Base-by-base conservation (phyloP, 2,888 invertebrate genomes). In the Pelosia muscerda region DNA sequence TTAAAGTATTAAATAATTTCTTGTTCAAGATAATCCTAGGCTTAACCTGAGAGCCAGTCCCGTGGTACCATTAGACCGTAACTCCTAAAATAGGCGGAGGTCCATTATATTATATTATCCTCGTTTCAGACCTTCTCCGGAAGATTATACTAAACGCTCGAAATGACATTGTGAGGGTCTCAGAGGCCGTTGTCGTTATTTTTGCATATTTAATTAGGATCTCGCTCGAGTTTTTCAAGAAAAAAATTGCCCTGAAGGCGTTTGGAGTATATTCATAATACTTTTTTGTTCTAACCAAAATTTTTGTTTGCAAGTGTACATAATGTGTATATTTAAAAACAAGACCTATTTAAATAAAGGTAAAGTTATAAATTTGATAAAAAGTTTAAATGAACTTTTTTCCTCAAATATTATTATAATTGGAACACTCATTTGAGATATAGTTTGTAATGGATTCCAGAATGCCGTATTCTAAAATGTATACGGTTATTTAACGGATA, bases 141-240 rank as follows among this genome's bases (percentile, higher is more conserved):
- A 72, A 82, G 76, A 83, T 84, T 82, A 84, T 71, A 74, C 71
- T 81, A 78, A 84, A 82, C 75, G 76, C 74, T 77, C 75, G 69
- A 71, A 73, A 77, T 79, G 84, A 76, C 81, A 79, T 84, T 81
- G 69, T 75, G 65, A 67, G 64, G 72, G 76, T 68, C 81, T 74
- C 80, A 53, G 65, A 66, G 73, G 74, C 64, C 72, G 73, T 75
- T 74, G 74, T 76, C 84, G 75, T 84, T 83, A 84, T 80, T 84
- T 81, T 82, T 82, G 83, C 82, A 83, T 84, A 67, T 67, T 67
- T 67, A 67, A 67, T 67, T 67, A 67, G 67, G 66, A 66, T 62
- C 49, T 57, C 49, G 38, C 66, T 56, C 23, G 49, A 60, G 34
- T 56, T 42, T 57, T 34, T 22, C 25, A n/a, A 66, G 25, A 34